Evolutionary conservation across 2,797 vertebrate species (phyloP).

Genomic region (Spinus olivaceus): DNA sequence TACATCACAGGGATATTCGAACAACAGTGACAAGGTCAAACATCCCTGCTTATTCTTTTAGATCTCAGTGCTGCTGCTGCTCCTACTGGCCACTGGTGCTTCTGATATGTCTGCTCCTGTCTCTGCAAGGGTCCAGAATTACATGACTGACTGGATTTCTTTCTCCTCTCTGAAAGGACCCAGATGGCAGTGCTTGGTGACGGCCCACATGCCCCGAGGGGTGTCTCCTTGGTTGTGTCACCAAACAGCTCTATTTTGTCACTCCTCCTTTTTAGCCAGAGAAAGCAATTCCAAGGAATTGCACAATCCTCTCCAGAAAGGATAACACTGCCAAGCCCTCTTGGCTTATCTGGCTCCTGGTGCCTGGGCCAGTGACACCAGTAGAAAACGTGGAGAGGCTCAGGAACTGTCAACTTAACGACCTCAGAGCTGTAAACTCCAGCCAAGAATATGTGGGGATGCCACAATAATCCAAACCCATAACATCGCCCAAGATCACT

Average conservation of each 20-base stretch:
- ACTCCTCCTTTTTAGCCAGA: neutral
- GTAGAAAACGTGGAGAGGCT: neutral
- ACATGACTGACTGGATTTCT: neutral
- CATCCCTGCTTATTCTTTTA: neutral
- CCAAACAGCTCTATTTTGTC: neutral
- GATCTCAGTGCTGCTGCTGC: neutral
- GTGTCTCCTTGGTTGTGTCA: neutral
- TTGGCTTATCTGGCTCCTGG: neutral
- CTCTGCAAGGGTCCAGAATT: neutral
- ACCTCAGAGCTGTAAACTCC: neutral
- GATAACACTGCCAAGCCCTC: neutral
- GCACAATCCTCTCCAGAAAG: neutral
- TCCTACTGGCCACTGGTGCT: neutral
- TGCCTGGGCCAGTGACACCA: neutral
- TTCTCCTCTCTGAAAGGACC: neutral
- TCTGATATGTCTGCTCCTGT: neutral
- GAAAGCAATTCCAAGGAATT: neutral
- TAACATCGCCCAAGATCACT: fast-evolving
- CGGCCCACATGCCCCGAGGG: neutral
- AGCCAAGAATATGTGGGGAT: neutral
- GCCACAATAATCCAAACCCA: neutral
- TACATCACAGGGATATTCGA: neutral
- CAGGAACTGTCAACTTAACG: neutral
- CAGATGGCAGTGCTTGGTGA: neutral
- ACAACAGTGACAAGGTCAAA: neutral